A percentile compares a stretch with the other conserved stretches of the same genome.
phyloP scores from a whole-genome alignment of 2,113 vertebrate genomes.

The Furnarius figulus region DNA sequence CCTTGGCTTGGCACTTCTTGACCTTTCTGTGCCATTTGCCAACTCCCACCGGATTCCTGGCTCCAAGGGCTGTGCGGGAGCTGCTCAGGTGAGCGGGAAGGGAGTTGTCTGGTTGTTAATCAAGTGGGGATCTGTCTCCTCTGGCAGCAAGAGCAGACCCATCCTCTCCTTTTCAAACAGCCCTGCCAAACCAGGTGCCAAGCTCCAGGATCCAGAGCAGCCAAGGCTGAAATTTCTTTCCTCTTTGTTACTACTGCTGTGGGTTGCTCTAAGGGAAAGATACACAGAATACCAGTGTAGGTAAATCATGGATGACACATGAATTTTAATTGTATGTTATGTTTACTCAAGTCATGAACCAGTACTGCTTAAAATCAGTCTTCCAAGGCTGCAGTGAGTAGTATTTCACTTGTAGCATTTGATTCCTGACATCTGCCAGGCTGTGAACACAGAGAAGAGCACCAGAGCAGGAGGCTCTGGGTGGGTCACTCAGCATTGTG shows the following conservation, averaged over 20 bases:
- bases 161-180: not conserved
- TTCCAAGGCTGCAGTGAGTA: not conserved
- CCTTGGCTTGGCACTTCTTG: not conserved
- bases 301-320: not conserved
- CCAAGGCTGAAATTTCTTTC: not conserved
- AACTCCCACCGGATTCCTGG: not conserved
- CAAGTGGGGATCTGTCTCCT: not conserved
- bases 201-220: not conserved
- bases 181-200: not conserved
- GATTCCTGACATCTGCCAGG: accelerated
- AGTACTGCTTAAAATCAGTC: not conserved
- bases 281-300: not conserved
- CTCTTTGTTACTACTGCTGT: not conserved
- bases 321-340: not conserved
- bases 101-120: not conserved
- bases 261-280: not conserved
- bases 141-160: not conserved
- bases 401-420: not conserved
- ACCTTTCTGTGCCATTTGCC: not conserved
- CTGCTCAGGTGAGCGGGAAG: not conserved
- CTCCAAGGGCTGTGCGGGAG: not conserved
- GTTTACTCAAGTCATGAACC: not conserved
- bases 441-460: not conserved
- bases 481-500: not conserved
- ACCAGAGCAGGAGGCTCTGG: not conserved